A percentile compares a stretch with the other conserved stretches of the same genome.
Conservation (phyloP, 2,888 invertebrate genomes). For the Tromatobia lineatoria region DNA sequence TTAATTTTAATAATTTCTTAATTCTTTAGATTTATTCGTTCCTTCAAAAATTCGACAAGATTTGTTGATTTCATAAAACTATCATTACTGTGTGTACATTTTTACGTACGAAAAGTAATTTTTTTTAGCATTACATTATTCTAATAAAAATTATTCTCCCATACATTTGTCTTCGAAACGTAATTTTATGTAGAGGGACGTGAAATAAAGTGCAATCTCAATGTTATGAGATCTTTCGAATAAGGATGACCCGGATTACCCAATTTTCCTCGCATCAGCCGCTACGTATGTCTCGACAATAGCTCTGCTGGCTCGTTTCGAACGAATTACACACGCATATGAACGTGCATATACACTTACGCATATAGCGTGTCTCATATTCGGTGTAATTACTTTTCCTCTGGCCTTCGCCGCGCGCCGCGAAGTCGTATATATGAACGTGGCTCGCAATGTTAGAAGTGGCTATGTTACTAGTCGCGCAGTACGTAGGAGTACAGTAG, state of each 20-base stretch:
- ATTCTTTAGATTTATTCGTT: too few species aligned
- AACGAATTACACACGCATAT: constrained; percentile 5
- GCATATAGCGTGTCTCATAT: constrained; percentile 64
- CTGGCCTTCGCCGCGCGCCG: constrained; percentile 5
- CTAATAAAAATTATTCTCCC: too few species aligned
- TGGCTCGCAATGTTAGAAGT: constrained; percentile 22
- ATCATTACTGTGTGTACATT: too few species aligned
- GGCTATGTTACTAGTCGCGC: constrained; percentile 1
- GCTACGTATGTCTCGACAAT: not conserved
- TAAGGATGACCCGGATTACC: not conserved
- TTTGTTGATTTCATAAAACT: too few species aligned
- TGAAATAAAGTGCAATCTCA: too few species aligned
- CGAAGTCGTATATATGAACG: constrained; percentile 14
- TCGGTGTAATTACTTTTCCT: constrained; percentile 73
- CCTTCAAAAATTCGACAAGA: too few species aligned
- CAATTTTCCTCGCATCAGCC: not conserved
- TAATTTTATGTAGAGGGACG: too few species aligned
- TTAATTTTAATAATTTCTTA: too few species aligned
- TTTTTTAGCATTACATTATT: too few species aligned
- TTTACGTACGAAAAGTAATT: too few species aligned
- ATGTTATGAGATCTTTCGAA: not conserved
- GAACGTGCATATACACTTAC: constrained; percentile 19
- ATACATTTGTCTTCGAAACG: too few species aligned
- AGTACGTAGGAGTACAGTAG: constrained; percentile 2
- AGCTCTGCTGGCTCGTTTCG: constrained; percentile 5